phyloP scores from a whole-genome alignment of 2,113 vertebrate genomes.

The Sander vitreus region DNA sequence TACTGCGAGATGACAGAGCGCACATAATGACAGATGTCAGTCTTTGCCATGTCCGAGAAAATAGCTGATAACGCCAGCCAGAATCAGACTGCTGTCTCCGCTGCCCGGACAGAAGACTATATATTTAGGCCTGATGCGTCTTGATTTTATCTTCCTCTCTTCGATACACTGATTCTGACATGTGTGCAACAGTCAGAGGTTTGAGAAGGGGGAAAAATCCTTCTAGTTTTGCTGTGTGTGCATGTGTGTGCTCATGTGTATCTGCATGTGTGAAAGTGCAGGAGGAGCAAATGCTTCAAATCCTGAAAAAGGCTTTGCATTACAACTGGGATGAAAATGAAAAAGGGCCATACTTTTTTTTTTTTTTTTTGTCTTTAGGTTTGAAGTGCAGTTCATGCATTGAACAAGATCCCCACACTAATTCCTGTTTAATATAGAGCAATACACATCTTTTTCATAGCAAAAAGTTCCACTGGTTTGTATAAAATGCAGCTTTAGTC shows the following conservation, averaged over 20 bases:
- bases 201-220: not conserved
- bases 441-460: not conserved
- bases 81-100: conserved; percentile 16
- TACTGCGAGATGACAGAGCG: conserved; percentile 20
- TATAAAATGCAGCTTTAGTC: not conserved
- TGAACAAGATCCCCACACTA: not conserved
- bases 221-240: conserved; percentile 18
- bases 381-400: not conserved
- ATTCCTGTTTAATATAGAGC: not conserved
- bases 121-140: conserved; percentile 30
- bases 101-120: not conserved
- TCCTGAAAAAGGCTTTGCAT: not conserved
- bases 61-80: conserved; percentile 13
- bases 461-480: not conserved
- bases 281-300: conserved; percentile 31
- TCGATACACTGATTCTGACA: conserved; percentile 28
- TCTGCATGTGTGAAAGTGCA: conserved; percentile 12
- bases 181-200: conserved; percentile 35
- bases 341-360: not conserved
- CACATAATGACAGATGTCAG: conserved; percentile 55
- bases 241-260: conserved; percentile 21
- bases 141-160: conserved; percentile 48
- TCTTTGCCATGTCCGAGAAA: conserved; percentile 40
- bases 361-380: not conserved
- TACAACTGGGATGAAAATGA: no score